Evolutionary conservation across 2,888 invertebrate species (phyloP).

Genomic region (Scaptodrosophila latifasciaeformis): DNA sequence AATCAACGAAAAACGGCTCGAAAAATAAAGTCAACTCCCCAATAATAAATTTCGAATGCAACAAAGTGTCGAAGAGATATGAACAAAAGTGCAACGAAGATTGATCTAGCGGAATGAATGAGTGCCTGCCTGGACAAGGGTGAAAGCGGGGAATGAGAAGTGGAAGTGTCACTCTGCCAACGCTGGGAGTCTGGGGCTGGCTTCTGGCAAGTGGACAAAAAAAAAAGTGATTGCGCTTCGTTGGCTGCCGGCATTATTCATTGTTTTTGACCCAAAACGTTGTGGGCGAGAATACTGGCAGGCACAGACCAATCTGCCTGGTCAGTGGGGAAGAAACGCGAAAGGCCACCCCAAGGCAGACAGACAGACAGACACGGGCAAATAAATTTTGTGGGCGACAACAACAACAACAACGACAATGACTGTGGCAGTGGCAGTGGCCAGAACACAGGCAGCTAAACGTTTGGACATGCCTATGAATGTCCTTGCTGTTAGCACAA

Average conservation of each 20-base stretch:
- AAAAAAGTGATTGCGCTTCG: slow-evolving; percentile 52
- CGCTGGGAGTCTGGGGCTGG: slow-evolving; percentile 2
- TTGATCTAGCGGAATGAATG: slow-evolving; percentile 70
- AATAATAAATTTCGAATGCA: slow-evolving; percentile 67
- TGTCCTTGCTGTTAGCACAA: slow-evolving; percentile 48
- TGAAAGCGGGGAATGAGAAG: too few species aligned
- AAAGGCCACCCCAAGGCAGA: too few species aligned
- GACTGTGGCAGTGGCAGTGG: neutral
- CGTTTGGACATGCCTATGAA: slow-evolving; percentile 62
- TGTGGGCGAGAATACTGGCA: too few species aligned
- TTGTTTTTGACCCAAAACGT: too few species aligned
- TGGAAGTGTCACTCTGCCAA: neutral
- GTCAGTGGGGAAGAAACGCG: too few species aligned
- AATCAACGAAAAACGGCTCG: neutral
- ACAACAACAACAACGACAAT: neutral
- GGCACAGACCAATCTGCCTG: neutral
- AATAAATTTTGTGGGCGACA: slow-evolving; percentile 47
- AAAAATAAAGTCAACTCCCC: slow-evolving; percentile 30
- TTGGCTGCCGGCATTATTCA: slow-evolving; percentile 58
- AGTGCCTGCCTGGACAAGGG: slow-evolving; percentile 22
- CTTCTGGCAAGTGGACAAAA: slow-evolving; percentile 34
- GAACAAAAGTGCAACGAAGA: slow-evolving; percentile 58
- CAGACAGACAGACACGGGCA: slow-evolving; percentile 61
- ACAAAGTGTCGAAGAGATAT: slow-evolving; percentile 57
- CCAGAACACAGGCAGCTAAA: slow-evolving; percentile 57